Base-by-base conservation (phyloP, 53 echinoderm and acorn worm genomes). In the Apostichopus leukothele region DNA sequence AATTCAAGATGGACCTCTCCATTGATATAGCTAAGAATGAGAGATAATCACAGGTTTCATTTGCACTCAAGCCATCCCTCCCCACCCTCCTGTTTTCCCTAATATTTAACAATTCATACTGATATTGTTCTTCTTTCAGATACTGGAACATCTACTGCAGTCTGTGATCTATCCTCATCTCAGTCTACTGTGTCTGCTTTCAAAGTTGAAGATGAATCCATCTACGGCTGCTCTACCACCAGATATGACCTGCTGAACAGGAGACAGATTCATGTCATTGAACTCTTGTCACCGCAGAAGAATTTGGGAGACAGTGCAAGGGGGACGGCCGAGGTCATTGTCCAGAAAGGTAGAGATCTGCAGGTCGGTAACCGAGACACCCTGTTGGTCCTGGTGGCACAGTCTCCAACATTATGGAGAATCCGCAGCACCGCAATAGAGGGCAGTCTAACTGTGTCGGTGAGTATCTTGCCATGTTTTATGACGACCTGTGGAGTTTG, bases 251-350 rank as follows among this genome's bases (percentile, higher is more conserved):
- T 85, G 50, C 18, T 67, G 14, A 67, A 85, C 67, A 51, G 85
- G 27, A 60, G 68, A 39, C 85, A 85, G 16, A 85, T 85, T 50
- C 85, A 85, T 67, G 85, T 85, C 27, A 85, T 85, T 20, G 85
- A 85, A 50, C 85, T 85, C 14, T 67, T 85, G 2, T 85, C 85
- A 57, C 85, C 85, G 7, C 39, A 0, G 67, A 85, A 85, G 66
- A 26, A 63, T 25, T 9, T 85, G 12, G 85, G 10, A 18, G 63
- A 85, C 21, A 51, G 19, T 50, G 66, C 85, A 5, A 10, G 20
- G 16, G 50, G 16, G 11, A 8, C 61, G 50, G 85, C 67, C 0
- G 68, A 85, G 1, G 67, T 85, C 14, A 18, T 27, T 0, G 12
- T 85, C 27, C 85, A 67, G 67, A 67, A 67, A 67, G 67, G 67